Evolutionary conservation across 1,140 invertebrate genomes (phyloP), one percentile per base, ranked within the genome.

Genomic region (Coelopa frigida): DNA sequence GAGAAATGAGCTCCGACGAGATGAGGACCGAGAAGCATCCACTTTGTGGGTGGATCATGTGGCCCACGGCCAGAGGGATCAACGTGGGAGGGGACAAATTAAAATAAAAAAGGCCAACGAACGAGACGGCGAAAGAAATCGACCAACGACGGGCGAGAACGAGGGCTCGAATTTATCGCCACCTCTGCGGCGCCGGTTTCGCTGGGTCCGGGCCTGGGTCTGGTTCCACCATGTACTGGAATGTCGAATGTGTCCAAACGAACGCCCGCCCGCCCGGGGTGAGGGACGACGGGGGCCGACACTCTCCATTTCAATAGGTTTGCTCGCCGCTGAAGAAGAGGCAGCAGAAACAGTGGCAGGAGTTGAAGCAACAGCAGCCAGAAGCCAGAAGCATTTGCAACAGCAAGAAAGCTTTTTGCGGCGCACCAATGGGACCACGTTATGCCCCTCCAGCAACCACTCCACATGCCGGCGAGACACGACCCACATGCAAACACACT

Each of bases 401-500:
- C 44, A 45, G 36, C 42, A 50, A 50, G 61, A 67, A 67, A 67
- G 63, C 63, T 67, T 67, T 67, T 67, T 67, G 63, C 53, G 63
- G 63, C 63, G 63, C 63, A 67, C 63, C 63, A 67, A 67, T 67
- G 56, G 63, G 58, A 67, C 63, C 63, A 61, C 63, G 63, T 67
- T 67, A 67, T 67, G 63, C 59, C 53, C 63, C 61, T 48, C 56
- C 52, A 60, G 56, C 57, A 52, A 54, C 46, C 40, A 48, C 48
- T 51, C 50, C 43, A 57, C 42, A 52, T 33, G 35, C 31, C 51
- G 20, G 17, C 15, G 20, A 31, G 32, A 20, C 24, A 37, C 37
- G 29, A 40, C 24, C 29, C 37, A 46, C 31, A 32, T 42, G 23
- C 27, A 40, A 20, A 45, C 20, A 45, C 21, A 29, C 27, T 11